Base-by-base conservation (phyloP, 2,888 invertebrate genomes). In the Rhodophaea formosa region DNA sequence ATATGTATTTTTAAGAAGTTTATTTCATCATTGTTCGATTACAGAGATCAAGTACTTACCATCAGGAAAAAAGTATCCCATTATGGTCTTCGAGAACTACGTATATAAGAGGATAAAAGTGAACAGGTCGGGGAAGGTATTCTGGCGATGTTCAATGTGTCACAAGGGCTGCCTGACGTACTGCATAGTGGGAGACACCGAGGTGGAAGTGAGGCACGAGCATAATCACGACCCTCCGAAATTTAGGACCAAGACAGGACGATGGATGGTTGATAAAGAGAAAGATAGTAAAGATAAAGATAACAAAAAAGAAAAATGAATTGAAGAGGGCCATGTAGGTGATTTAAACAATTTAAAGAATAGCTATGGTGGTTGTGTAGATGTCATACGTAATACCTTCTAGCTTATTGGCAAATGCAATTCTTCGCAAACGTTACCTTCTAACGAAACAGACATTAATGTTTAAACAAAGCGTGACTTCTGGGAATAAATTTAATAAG, bases 131-230 rank as follows among this genome's bases (percentile, higher is more conserved):
- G 80, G 80, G 7, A 74, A 71, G 53, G 65, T 76, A 1, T 73
- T 73, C 57, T 80, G 79, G 71, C 66, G 73, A 32, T 82, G 81
- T 53, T 73, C 74, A 7, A 70, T 73, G 62, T 62, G 68, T 0
- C 80, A 81, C 47, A 65, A 68, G 1, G 80, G 81, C 0, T 81
- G 81, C 57, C 67, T 52, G 16, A 70, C 74, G 2, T 66, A 63
- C 56, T 76, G 75, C 35, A 56, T 72, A 30, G 70, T 69, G 1
- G 69, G 61, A 7, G 62, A 68, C 0, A 61, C 68, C 0, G 59
- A 61, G 8, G 63, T 66, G 1, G 69, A 67, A 10, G 58, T 68
- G 6, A 55, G 51, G 7, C 65, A 70, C 16, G 57, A 62, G 12
- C 75, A 76, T 42, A 70, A 68, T 32, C 74, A 76, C 46, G 58